These are phyloP conservation scores for Leiothrix lutea DNA, from an alignment of 2,113 vertebrate species.

Conservation along the genomic window DNA sequence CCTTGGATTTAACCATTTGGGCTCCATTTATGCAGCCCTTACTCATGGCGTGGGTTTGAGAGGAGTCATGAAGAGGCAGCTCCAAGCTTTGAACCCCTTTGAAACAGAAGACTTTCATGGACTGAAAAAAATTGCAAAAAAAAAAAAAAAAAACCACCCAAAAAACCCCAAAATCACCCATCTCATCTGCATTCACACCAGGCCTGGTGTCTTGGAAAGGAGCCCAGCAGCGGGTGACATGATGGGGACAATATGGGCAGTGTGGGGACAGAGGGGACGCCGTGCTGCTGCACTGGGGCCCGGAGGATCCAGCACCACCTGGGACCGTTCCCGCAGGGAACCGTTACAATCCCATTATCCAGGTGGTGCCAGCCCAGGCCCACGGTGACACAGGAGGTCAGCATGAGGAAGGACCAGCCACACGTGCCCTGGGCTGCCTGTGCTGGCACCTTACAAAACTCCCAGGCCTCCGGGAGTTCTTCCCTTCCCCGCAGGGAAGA, in stretches of 20 bases:
- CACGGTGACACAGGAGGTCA: slow-evolving; percentile 12
- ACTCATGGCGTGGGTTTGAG: fast-evolving
- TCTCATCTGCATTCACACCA: background rate
- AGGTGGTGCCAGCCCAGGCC: background rate
- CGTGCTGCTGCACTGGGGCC: background rate
- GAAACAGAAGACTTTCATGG: background rate
- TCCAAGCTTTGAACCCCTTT: background rate
- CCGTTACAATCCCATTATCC: slow-evolving; percentile 39
- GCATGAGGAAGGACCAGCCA: background rate
- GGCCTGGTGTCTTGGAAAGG: background rate
- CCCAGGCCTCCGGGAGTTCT: background rate
- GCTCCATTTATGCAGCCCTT: background rate
- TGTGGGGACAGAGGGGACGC: background rate
- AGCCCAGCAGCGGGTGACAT: fast-evolving
- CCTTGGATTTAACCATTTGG: background rate
- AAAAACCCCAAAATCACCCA: fast-evolving
- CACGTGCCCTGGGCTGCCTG: background rate
- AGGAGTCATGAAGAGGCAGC: background rate
- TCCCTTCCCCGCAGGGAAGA: fast-evolving
- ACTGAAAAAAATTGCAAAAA: background rate
- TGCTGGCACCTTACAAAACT: background rate
- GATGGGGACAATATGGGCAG: fast-evolving
- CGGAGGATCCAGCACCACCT: fast-evolving
- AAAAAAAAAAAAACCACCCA: no score
- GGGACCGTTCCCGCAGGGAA: background rate